A percentile compares a stretch with the other conserved stretches of the same genome.
Conservation (phyloP, 2,797 vertebrate genomes). For the Enteromius trimaculatus region DNA sequence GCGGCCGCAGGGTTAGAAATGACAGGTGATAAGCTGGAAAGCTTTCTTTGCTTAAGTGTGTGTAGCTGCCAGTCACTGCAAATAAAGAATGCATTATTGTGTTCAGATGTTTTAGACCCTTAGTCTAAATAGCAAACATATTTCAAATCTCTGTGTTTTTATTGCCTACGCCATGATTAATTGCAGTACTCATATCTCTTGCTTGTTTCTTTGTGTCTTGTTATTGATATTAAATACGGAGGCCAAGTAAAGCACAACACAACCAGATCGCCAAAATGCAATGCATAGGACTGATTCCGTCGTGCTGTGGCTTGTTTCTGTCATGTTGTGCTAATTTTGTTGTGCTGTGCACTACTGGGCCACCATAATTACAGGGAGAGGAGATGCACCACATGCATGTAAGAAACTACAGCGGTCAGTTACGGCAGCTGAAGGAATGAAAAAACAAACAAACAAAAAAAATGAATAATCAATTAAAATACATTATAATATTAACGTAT, state of each 20-base stretch:
- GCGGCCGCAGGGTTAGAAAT: constrained; percentile 30
- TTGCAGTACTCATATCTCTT: background rate
- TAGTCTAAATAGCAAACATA: background rate
- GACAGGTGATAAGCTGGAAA: constrained; percentile 34
- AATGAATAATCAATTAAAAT: no score
- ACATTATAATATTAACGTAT: no score
- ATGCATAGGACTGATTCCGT: background rate
- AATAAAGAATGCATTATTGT: constrained; percentile 15
- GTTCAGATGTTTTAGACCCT: constrained; percentile 13
- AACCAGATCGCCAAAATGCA: background rate
- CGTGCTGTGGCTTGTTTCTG: background rate
- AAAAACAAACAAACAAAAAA: no score
- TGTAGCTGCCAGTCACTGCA: background rate
- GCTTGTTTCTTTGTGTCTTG: background rate
- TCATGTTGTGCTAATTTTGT: background rate
- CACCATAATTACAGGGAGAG: background rate
- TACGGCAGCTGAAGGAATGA: background rate
- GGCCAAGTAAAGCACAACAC: background rate
- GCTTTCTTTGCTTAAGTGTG: background rate
- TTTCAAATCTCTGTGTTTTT: constrained; percentile 4
- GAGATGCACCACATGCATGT: background rate
- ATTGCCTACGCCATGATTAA: constrained; percentile 12
- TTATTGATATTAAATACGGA: background rate
- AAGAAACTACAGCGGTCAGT: background rate
- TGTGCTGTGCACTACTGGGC: background rate